These are phyloP conservation scores for Hyles vespertilio DNA, from an alignment of 1,140 invertebrate species.

Conservation along the genomic window DNA sequence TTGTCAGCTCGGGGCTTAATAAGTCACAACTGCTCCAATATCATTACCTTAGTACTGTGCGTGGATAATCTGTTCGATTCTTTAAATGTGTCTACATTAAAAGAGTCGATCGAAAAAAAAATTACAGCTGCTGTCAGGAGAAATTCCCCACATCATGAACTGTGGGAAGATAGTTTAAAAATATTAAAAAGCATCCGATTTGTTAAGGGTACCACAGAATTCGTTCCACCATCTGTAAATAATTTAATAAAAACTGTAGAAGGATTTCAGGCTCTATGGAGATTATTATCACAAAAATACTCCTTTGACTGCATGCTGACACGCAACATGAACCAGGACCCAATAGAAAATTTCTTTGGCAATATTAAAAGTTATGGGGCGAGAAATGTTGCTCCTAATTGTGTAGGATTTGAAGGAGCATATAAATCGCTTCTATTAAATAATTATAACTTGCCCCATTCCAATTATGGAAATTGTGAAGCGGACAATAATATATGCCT, in stretches of 20 bases:
- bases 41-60: constrained; percentile 13
- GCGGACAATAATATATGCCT: constrained; percentile 25
- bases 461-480: constrained; percentile 20
- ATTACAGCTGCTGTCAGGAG: constrained; percentile 22
- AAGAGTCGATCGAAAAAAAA: constrained; percentile 24
- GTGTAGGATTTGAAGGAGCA: constrained; percentile 26
- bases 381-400: constrained; percentile 25
- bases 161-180: constrained; percentile 21
- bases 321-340: constrained; percentile 32
- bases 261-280: constrained; percentile 19
- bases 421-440: constrained; percentile 26
- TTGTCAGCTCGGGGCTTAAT: constrained; percentile 14
- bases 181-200: constrained; percentile 18
- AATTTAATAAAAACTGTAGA: constrained; percentile 35
- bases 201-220: too few species aligned
- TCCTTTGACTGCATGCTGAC: constrained; percentile 21
- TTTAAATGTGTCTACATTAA: constrained; percentile 21
- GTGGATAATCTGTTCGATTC: constrained; percentile 30
- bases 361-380: constrained; percentile 25
- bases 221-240: constrained; percentile 18
- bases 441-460: constrained; percentile 15
- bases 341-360: constrained; percentile 28
- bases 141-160: constrained; percentile 22
- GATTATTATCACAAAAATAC: constrained; percentile 18
- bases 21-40: constrained; percentile 15